Base-by-base conservation (phyloP, 2,797 vertebrate species). In the Sitta carolinensis region DNA sequence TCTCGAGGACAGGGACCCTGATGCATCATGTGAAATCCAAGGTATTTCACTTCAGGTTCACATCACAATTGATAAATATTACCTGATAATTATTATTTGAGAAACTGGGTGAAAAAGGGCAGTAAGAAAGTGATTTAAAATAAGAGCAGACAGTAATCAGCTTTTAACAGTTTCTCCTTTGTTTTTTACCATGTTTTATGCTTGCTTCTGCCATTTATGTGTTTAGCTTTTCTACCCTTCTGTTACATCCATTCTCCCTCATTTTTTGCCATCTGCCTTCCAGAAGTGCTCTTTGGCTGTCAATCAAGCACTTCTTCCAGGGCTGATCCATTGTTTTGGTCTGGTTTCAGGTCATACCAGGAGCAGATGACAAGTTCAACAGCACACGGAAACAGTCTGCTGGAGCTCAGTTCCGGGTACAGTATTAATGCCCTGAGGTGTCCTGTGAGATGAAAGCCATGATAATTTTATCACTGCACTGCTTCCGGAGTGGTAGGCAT, bases 1-100 rank as follows among this genome's bases (percentile, higher is more conserved):
- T 98, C 80, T 98, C 98, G 77, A 97, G 98, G 87, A 98, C 98
- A 0, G 98, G 98, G 48, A 98, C 98, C 3, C 78, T 98, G 64
- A 98, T 98, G 97, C 97, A 98, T 62, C 83, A 91, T 32, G 51
- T 96, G 52, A 98, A 97, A 96, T 95, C 97, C 59, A 98, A 98
- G 97, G 98, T 98, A 97, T 75, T 55, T 11, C 52, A 38, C 73
- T 68, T 66, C 15, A 48, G 13, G 17, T 93, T 69, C 36, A 42
- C 4, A 2, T 47, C 21, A 13, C 36, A 77, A 7, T 4, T 73
- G 42, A 66, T 77, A 74, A 70, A 73, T 40, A 18, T 40, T 88
- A 52, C 27, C 34, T 52, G n/a, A 36, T 70, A 40, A 20, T 54
- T 68, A 25, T 38, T 70, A 13, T 43, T 80, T 75, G 67, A 77